A percentile compares a stretch with the other conserved stretches of the same genome.
Evolutionary conservation across 2,113 vertebrate genomes (phyloP).

Genomic region (Microcebus lehilahytsara): DNA sequence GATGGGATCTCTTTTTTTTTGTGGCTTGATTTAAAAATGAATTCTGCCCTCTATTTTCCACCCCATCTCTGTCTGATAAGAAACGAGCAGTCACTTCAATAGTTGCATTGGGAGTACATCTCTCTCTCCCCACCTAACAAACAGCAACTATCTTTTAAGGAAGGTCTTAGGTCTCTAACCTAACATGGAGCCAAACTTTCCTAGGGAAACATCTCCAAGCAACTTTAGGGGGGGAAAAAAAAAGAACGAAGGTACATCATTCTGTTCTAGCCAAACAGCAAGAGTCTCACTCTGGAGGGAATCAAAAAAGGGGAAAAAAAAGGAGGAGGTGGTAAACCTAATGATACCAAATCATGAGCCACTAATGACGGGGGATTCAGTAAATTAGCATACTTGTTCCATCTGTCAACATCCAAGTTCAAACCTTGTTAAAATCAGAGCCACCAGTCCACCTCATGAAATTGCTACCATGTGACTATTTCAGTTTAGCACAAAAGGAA

Average conservation of each 20-base stretch:
- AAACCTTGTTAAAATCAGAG: conserved; percentile 58
- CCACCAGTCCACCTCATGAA: conserved; percentile 26
- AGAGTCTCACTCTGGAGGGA: not conserved
- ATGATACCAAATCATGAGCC: conserved; percentile 41
- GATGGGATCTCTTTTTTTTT: not conserved
- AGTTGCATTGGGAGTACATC: not conserved
- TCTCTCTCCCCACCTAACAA: not conserved
- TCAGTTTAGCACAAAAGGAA: not conserved
- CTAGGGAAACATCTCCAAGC: not conserved
- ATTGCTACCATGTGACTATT: not conserved
- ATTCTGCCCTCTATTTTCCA: conserved; percentile 36
- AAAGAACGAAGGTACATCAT: not conserved
- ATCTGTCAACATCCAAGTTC: conserved; percentile 72
- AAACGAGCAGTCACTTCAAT: not conserved
- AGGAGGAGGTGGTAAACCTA: not conserved
- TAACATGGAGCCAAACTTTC: not conserved
- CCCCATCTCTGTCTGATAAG: rapidly evolving
- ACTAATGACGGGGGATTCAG: conserved; percentile 43
- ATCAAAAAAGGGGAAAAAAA: not conserved
- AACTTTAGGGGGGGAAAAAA: not conserved
- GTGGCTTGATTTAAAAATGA: conserved; percentile 53
- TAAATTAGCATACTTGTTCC: conserved; percentile 59
- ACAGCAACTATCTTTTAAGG: not conserved
- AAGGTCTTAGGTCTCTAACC: not conserved
- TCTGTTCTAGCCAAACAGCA: not conserved